Base-by-base conservation (phyloP, 2,797 vertebrate species). In the Prunella strophiata region DNA sequence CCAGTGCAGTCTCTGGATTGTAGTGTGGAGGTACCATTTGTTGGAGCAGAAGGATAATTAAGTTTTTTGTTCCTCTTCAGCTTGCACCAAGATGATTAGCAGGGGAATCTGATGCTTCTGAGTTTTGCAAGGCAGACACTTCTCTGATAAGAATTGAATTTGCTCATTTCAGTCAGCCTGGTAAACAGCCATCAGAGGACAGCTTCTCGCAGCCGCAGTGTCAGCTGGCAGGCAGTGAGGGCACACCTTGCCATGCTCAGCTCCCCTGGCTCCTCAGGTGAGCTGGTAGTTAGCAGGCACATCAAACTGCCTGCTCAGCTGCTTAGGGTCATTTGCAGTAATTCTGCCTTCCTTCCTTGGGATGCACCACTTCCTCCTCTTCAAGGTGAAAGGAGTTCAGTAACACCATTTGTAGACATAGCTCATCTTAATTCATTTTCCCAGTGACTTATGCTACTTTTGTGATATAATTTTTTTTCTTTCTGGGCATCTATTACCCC, bases 81-180 rank as follows among this genome's bases (percentile, higher is more conserved):
- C 15, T 88, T 70, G 43, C 48, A 55, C 40, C 0, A 3, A 76
- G 74, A 72, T 58, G 59, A 71, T 78, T 62, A 94, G 47, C 67
- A 70, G 63, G 67, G 63, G 48, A 65, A 80, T 82, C 43, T 89
- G 8, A 0, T 17, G 17, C 48, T 91, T 62, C 51, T 11, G 62
- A 55, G 48, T 81, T 94, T 78, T 93, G 81, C 71, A 76, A 87
- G 85, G 58, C 74, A 82, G 63, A 73, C 36, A 36, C 48, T 86
- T 88, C 74, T 21, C 57, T 36, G 20, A 0, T 71, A 71, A 73
- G 71, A 72, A 48, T 7, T 77, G 61, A 13, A 52, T 91, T 82
- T 93, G 50, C 50, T 81, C 62, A 22, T 85, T 88, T 67, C 54
- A 61, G 58, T 26, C 34, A 45, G 47, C 7, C 22, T 5, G 12